Evolutionary conservation across 2,888 invertebrate species (phyloP).

Genomic region (Yponomeuta evonymella): DNA sequence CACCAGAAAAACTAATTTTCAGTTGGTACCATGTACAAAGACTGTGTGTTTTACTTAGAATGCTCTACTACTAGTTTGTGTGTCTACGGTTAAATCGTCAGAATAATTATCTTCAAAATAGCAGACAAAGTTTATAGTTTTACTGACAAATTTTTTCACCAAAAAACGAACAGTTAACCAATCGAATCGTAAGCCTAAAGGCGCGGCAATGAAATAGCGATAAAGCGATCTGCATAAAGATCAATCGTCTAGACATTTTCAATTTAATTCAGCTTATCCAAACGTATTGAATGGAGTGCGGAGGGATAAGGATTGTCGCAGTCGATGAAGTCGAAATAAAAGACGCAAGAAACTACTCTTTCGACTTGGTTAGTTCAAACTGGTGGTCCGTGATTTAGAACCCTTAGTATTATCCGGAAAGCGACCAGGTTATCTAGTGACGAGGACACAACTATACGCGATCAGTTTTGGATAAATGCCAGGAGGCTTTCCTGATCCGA

Average conservation of each 20-base stretch:
- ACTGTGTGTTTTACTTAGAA: too few relatives aligned
- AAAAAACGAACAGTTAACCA: background rate
- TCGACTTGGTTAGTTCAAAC: background rate
- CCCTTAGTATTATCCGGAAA: background rate
- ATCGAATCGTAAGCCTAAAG: background rate
- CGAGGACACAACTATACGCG: background rate
- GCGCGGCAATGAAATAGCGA: background rate
- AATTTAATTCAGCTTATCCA: slow-evolving; percentile 15
- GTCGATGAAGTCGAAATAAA: slow-evolving; percentile 50
- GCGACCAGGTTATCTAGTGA: background rate
- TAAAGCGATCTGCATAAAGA: slow-evolving; percentile 7
- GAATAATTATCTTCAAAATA: too few relatives aligned
- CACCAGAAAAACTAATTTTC: too few relatives aligned
- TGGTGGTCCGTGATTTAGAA: background rate
- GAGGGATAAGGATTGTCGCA: slow-evolving; percentile 41
- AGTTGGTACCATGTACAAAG: too few relatives aligned
- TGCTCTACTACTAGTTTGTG: too few relatives aligned
- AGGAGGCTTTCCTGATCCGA: background rate
- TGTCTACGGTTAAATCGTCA: too few relatives aligned
- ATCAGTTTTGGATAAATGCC: slow-evolving; percentile 1
- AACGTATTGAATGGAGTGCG: slow-evolving; percentile 39
- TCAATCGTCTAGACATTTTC: slow-evolving; percentile 12
- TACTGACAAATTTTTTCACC: background rate
- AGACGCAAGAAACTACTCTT: slow-evolving; percentile 32
- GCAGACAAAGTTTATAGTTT: too few relatives aligned